Evolutionary conservation across 2,888 invertebrate genomes (phyloP).

Genomic region (Trilocha varians): DNA sequence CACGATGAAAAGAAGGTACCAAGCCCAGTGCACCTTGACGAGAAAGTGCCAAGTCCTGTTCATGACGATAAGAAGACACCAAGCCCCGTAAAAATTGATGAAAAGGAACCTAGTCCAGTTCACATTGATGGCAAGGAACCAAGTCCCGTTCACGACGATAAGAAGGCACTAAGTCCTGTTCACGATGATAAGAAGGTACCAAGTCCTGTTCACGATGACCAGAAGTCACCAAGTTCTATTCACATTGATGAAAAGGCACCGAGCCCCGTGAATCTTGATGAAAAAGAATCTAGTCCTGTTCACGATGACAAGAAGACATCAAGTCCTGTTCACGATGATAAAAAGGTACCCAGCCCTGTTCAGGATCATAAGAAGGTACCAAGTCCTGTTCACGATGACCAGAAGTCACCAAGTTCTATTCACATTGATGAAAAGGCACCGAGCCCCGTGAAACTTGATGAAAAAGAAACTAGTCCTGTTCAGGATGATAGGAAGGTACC

Average conservation of each 20-base stretch:
- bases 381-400: background rate
- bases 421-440: no score
- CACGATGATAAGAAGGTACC: slow-evolving; percentile 6
- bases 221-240: background rate
- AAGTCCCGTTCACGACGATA: slow-evolving; percentile 2
- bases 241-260: background rate
- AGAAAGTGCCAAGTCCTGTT: no score
- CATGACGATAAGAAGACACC: slow-evolving; percentile 2
- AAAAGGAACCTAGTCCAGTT: slow-evolving; percentile 4
- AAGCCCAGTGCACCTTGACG: background rate
- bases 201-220: slow-evolving; percentile 3
- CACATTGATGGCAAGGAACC: slow-evolving; percentile 3
- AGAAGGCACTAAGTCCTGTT: slow-evolving; percentile 6
- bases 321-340: background rate
- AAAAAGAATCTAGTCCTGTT: background rate
- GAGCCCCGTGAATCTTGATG: background rate
- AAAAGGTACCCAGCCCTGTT: slow-evolving; percentile 4
- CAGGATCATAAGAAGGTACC: slow-evolving; percentile 6
- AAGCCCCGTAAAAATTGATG: slow-evolving; percentile 5
- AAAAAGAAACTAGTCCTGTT: background rate
- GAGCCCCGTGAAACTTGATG: slow-evolving; percentile 1
- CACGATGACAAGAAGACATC: background rate
- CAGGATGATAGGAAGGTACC: slow-evolving; percentile 1
- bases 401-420: background rate
- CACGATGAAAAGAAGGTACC: background rate